Base-by-base conservation (phyloP, 2,888 invertebrate species). In the Dryocosmus kuriphilus region DNA sequence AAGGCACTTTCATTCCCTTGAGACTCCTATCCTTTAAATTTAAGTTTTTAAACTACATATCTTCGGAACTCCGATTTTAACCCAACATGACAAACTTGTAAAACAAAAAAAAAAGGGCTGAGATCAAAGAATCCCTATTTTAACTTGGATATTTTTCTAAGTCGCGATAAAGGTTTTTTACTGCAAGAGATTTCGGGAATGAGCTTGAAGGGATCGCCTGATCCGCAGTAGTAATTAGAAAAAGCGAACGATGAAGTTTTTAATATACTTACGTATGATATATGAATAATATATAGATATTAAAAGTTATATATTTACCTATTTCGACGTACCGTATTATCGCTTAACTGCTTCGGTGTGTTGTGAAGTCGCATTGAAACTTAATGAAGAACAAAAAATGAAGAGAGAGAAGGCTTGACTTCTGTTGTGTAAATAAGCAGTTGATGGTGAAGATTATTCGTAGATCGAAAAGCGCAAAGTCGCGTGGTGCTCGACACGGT, bases 341-440 rank as follows among this genome's bases (percentile, higher is more conserved):
- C 30, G 74, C 77, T 77, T 77, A 32, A 79, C 77, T 46, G 80
- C 82, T 81, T 82, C 80, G 71, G 73, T 76, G 74, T 79, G 75
- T 75, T 65, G 62, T 41, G 62, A 78, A 57, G 55, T 76, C 60
- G 76, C 67, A 67, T 46, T 79, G 83, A 76, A 76, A 82, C 75
- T 81, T 78, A 79, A 75, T 57, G 74, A 82, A 76, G 78, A 76
- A 80, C 79, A 80, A 14, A 41, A 78, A 79, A 78, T 76, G 81
- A 80, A 80, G 65, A 79, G 55, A 38, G 24, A 79, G 79, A 80
- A 80, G 77, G 85, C 84, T 85, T 86, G 79, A 83, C 81, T 87
- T 86, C 88, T 87, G 87, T 89, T 89, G 85, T 90, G 89, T 89
- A 90, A 88, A 90, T 90, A 89, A 89, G 88, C 86, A 84, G 86